Conservation (phyloP, 64 coral and sea anemone species). For the Cladopsammia gracilis region DNA sequence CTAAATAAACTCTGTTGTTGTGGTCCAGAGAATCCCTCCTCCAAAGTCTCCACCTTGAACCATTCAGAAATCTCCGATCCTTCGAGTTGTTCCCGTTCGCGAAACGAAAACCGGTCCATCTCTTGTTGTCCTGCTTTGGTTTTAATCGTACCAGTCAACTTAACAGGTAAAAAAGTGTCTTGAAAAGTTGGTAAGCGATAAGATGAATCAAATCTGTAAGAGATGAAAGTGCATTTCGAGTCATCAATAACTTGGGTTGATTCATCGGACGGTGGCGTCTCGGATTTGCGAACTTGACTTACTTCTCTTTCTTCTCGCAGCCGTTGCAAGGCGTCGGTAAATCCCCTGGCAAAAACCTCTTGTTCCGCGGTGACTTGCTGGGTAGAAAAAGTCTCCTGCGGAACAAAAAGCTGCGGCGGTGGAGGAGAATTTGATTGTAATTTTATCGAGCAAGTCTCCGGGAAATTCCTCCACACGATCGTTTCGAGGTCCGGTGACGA, state of each 20-base stretch:
- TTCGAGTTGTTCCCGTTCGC: conserved; percentile 17
- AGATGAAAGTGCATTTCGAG: conserved; percentile 72
- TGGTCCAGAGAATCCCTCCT: conserved; percentile 66
- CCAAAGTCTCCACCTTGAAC: conserved; percentile 73
- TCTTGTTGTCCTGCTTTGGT: not conserved
- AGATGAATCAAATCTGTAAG: conserved; percentile 73
- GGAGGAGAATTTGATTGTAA: conserved; percentile 1
- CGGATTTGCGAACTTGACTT: conserved; percentile 11
- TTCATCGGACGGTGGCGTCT: conserved; percentile 40
- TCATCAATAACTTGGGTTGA: conserved; percentile 33
- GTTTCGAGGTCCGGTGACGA: conserved; percentile 87
- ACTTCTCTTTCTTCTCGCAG: conserved; percentile 76
- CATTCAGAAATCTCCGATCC: conserved; percentile 31
- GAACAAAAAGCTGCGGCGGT: not conserved
- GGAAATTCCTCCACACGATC: conserved; percentile 75
- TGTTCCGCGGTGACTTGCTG: conserved; percentile 86
- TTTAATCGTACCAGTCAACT: conserved; percentile 19
- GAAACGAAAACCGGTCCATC: not conserved
- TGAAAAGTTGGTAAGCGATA: conserved; percentile 66
- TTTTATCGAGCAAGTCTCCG: conserved; percentile 45
- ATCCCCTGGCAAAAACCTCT: conserved; percentile 87
- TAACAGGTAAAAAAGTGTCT: conserved; percentile 64
- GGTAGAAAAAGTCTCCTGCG: conserved; percentile 55
- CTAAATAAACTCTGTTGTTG: not conserved
- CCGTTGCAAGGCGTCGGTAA: conserved; percentile 88